Evolutionary conservation across 2,888 invertebrate genomes (phyloP), one percentile per base, ranked within the genome.

Genomic region (Drosophila quinaria): DNA sequence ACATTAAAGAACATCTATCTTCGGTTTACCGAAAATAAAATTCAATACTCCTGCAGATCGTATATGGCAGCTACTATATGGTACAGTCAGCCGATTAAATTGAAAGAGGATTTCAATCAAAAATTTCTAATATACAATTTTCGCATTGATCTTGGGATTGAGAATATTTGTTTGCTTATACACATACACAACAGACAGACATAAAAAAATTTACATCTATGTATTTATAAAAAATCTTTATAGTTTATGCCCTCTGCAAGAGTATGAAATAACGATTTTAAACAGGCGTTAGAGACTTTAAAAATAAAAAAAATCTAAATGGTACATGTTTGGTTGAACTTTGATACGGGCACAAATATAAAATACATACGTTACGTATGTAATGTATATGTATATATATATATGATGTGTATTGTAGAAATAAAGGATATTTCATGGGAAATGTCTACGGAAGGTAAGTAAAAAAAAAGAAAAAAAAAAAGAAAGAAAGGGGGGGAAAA

Each of bases 261-360:
- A 25, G 46, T 22, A 58, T 46, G 13, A 35, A 46, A 25, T 44
- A 61, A 41, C 22, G 31, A 51, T 51, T 51, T 37, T 59, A 59
- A 39, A 9, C 41, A 49, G n/a, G 25, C 47, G 25, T 25, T 47
- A 39, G 9, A 41, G 6, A 50, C 2, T 22, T 33, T 11, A 50
- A 25, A 39, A 44, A 8, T 44, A 2, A 13, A 44, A 44, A n/a
- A 42, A 25, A 25, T 9, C 10, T 8, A 44, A 44, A 44, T 4
- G 0, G 6, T 13, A 22, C 6, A n/a, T 6, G 17, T 17, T 17
- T 41, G 41, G 17, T 41, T 41, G 10, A 17, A 17, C 41, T 33
- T 31, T 35, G 22, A 35, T 22, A 29, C 13, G 47, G 10, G 10
- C 19, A 59, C 50, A 33, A 4, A 13, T 25, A 44, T 29, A 19